Evolutionary conservation across 2,888 invertebrate species (phyloP).

Genomic region (Drosophila tanythrix): DNA sequence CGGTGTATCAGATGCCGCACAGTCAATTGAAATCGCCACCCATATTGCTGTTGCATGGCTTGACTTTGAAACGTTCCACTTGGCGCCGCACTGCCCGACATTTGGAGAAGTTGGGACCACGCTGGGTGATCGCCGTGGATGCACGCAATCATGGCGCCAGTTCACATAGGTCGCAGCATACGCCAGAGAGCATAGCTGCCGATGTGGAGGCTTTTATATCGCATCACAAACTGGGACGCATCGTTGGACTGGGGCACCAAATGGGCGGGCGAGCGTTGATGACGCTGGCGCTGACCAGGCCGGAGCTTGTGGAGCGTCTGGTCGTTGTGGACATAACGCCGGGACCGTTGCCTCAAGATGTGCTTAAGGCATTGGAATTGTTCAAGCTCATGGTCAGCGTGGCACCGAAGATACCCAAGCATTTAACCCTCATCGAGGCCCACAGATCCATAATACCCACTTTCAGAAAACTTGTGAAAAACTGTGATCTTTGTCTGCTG

Average conservation of each 20-base stretch:
- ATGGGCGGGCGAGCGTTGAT: constrained; percentile 51
- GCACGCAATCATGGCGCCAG: constrained; percentile 52
- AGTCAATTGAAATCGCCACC: constrained; percentile 28
- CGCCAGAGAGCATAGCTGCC: constrained; percentile 29
- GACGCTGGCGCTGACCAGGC: constrained; percentile 46
- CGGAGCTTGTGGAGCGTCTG: constrained; percentile 43
- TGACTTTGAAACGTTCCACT: constrained; percentile 8
- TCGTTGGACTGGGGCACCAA: constrained; percentile 45
- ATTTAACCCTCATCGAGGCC: constrained; percentile 15
- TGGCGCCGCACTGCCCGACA: constrained; percentile 38
- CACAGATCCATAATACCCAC: constrained; percentile 16
- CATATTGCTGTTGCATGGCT: constrained; percentile 49
- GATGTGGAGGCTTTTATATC: constrained; percentile 41
- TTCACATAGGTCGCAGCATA: constrained; percentile 20
- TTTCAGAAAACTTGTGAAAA: constrained; percentile 3
- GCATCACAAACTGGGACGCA: constrained; percentile 11
- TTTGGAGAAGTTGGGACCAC: constrained; percentile 26
- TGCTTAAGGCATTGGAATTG: background rate
- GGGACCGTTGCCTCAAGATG: constrained; percentile 16
- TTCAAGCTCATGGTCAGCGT: constrained; percentile 35
- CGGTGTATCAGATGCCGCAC: constrained; percentile 26
- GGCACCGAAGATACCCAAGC: constrained; percentile 19
- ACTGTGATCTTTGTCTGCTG: constrained; percentile 2
- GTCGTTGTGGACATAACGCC: constrained; percentile 50
- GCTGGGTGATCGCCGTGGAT: constrained; percentile 37